Evolutionary conservation across 2,797 vertebrate genomes (phyloP), one percentile per base, ranked within the genome.

Genomic region (Bradypodion ventrale): DNA sequence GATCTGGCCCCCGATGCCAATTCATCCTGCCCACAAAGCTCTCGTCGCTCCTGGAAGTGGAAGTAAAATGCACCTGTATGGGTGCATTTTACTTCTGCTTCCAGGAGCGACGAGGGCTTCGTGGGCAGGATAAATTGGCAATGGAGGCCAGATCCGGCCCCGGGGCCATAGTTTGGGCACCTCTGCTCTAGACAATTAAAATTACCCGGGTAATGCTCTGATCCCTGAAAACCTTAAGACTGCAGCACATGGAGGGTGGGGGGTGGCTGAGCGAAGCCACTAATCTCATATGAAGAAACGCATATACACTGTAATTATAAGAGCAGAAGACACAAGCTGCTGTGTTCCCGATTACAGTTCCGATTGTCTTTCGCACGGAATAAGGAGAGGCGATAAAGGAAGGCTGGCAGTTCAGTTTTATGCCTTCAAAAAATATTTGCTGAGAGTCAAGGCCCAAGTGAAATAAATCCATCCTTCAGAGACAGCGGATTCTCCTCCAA

Each of bases 381-480:
- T 32, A 40, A 2, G 37, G 32, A 83, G 35, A 77, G 46, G 62
- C 5, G 78, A 69, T 52, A 63, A 79, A 86, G 75, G 73, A 75
- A 89, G 78, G 0, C 85, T 90, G 84, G 85, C 60, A 76, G 44
- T 32, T 62, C 2, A 49, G 87, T 89, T 80, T 62, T 44, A 82
- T 5, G 70, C 83, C 84, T 86, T 83, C 76, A 46, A 15, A 65
- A 91, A 93, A 94, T 82, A 88, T 88, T 46, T 72, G 85, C 70
- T 25, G 78, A 73, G 77, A 16, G 0, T 62, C 1, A 2, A 5
- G 84, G 79, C 52, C 27, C 1, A 52, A 70, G 70, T 65, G 21
- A 81, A 83, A 74, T 37, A 80, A 91, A 76, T 85, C 86, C 68
- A 69, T 83, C 86, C 62, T 86, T 84, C 35, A 65, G 68, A 91